Conservation (phyloP, 92 coral and sea anemone genomes). For the Phymanthus crucifer region DNA sequence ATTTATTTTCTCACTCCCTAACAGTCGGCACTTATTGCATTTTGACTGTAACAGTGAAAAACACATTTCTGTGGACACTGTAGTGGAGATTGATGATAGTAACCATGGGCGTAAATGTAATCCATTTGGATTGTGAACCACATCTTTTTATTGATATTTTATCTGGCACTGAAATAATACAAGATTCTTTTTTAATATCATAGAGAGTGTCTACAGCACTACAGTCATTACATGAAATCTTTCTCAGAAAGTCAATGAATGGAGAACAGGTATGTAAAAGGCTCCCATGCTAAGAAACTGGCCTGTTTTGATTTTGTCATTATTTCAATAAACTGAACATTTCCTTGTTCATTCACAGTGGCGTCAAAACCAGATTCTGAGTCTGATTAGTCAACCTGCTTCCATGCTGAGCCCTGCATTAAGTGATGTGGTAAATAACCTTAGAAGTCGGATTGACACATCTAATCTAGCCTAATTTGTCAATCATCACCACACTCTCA, state of each 20-base stretch:
- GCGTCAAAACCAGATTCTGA: constrained; percentile 91
- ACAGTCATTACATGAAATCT: constrained; percentile 80
- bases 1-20: too few relatives aligned
- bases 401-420: constrained; percentile 78
- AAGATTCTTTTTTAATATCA: background rate
- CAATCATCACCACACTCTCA: too few relatives aligned
- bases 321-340: too few relatives aligned
- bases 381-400: constrained; percentile 86
- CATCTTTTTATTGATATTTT: background rate
- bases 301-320: too few relatives aligned
- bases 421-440: constrained; percentile 77
- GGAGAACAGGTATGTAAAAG: constrained; percentile 83
- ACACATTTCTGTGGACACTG: too few relatives aligned
- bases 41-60: too few relatives aligned
- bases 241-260: constrained; percentile 64
- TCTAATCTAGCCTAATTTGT: too few relatives aligned
- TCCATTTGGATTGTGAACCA: background rate
- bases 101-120: too few relatives aligned
- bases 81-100: too few relatives aligned
- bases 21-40: too few relatives aligned
- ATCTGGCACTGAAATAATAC: background rate
- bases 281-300: too few relatives aligned
- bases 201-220: constrained; percentile 97
- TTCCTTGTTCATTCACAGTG: constrained; percentile 57
- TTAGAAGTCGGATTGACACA: background rate